Base-by-base conservation (phyloP, 2,888 invertebrate genomes). In the Synanthedon myopaeformis region DNA sequence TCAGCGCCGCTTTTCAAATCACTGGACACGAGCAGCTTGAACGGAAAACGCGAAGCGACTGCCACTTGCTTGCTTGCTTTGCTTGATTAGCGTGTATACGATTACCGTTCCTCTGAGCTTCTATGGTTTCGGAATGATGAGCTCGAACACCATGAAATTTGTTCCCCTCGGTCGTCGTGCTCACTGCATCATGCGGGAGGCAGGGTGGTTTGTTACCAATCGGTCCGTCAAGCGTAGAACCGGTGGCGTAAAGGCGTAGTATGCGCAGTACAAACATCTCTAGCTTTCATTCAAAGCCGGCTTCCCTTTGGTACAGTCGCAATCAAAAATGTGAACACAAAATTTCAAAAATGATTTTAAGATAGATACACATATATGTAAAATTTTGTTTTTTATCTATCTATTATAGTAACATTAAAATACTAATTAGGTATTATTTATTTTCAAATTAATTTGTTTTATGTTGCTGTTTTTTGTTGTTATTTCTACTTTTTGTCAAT, bases 21-120 rank as follows among this genome's bases (percentile, higher is more conserved):
- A 61, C 60, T 64, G 60, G 67, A 61, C 66, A 69, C 82, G 73
- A 74, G 78, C 74, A 77, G 63, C 67, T 71, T 69, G 67, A 60
- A 56, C 69, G 73, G 70, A 64, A 63, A 70, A 66, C 73, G 71
- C 72, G 72, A 68, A 65, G 67, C 79, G 75, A 86, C 85, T 84
- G 77, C 59, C 67, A 70, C 61, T 66, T 51, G 70, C 61, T 66
- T 51, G 51, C 11, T 59, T 52, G 58, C 58, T 42, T 42, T 51
- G 51, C 45, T 45, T 45, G 45, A 45, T 13, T 45, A 45, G 45
- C 28, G 28, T n/a, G 19, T 60, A 35, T 60, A 60, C 67, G 56
- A 63, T 61, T 62, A 59, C 61, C 74, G 72, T 65, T 71, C 78
- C 77, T 79, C 79, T 77, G 82, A 72, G 79, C 75, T 70, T 80